These are phyloP conservation scores for Oncorhynchus nerka DNA, from an alignment of 2,113 vertebrate species.

Conservation along the genomic window DNA sequence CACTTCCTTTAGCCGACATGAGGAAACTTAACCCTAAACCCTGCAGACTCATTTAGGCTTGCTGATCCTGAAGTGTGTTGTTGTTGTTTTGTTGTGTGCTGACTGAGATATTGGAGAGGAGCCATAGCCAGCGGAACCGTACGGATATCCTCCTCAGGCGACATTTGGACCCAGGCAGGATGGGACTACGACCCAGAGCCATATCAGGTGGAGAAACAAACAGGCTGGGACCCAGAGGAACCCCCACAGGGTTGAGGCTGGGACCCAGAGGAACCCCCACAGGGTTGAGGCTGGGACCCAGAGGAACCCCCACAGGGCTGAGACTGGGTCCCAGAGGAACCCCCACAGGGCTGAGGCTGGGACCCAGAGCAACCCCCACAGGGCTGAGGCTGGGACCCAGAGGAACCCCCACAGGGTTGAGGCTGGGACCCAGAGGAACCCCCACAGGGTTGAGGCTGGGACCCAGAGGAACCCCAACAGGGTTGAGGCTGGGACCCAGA, in stretches of 20 bases:
- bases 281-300: conserved; percentile 26
- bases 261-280: too few species aligned
- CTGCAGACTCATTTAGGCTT: conserved; percentile 20
- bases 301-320: conserved; percentile 16
- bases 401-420: too few species aligned
- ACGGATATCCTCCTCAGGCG: neutral
- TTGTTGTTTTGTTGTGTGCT: neutral
- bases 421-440: too few species aligned
- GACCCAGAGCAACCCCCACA: conserved; percentile 21
- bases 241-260: too few species aligned
- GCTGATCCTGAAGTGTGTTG: conserved; percentile 7
- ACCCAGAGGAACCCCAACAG: too few species aligned
- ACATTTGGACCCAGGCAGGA: too few species aligned
- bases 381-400: too few species aligned
- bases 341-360: conserved; percentile 19
- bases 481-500: conserved; percentile 33
- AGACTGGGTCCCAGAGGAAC: conserved; percentile 5
- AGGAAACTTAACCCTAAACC: conserved; percentile 33
- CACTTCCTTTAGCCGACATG: conserved; percentile 41
- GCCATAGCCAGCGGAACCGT: conserved; percentile 9
- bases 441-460: too few species aligned
- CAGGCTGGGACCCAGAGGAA: neutral
- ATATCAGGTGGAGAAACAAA: conserved; percentile 7
- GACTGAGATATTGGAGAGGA: neutral
- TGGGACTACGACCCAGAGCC: neutral